Conservation (phyloP, 2,888 invertebrate genomes). For the Cylloceria caligata region DNA sequence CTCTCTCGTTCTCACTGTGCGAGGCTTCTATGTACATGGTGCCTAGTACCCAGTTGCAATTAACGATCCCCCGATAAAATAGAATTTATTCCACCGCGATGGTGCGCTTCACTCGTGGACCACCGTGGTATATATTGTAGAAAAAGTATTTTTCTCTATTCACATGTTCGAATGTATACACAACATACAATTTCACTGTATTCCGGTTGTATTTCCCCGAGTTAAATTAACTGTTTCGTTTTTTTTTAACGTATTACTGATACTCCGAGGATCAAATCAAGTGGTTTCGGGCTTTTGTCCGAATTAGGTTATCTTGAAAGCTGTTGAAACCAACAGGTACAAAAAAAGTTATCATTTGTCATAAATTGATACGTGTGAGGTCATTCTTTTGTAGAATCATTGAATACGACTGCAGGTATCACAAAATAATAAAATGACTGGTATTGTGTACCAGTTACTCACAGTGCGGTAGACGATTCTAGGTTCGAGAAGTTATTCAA, state of each 20-base stretch:
- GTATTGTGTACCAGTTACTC: too few species aligned
- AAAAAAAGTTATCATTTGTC: not conserved
- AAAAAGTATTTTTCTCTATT: constrained; percentile 35
- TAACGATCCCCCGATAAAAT: constrained; percentile 73
- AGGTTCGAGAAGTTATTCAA: not conserved
- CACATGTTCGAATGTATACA: constrained; percentile 12
- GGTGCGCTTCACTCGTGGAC: constrained; percentile 49
- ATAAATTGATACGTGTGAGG: not conserved
- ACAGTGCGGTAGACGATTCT: too few species aligned
- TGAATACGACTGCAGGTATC: too few species aligned
- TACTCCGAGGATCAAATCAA: not conserved
- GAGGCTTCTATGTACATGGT: constrained; percentile 54
- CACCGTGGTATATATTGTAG: not conserved
- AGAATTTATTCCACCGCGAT: constrained; percentile 68
- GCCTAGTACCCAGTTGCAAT: constrained; percentile 70
- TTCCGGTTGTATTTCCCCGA: constrained; percentile 23
- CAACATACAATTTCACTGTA: constrained; percentile 46
- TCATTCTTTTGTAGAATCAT: too few species aligned
- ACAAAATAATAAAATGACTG: too few species aligned
- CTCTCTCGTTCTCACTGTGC: constrained; percentile 28
- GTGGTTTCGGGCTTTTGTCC: too few species aligned
- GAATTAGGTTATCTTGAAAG: too few species aligned
- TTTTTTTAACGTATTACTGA: not conserved
- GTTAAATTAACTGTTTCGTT: not conserved
- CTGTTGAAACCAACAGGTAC: not conserved